phyloP scores from a whole-genome alignment of 2,797 vertebrate genomes.

The Pseudochaenichthys georgianus region DNA sequence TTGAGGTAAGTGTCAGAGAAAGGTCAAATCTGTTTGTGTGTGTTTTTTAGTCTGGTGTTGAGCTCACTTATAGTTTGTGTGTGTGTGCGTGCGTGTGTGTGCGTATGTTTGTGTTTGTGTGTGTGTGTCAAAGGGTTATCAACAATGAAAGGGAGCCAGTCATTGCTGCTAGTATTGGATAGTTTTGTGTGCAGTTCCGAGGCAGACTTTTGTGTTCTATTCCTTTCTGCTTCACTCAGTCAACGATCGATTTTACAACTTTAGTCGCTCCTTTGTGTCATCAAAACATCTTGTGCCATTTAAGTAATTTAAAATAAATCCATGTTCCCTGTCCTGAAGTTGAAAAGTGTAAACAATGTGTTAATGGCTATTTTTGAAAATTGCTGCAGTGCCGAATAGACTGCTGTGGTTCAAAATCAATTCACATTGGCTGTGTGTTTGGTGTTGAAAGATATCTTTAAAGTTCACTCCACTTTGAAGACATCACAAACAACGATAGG shows the following conservation, averaged over 20 bases:
- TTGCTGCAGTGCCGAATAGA: conserved; percentile 56
- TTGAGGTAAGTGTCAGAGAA: conserved; percentile 60
- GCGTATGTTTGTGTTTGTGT: conserved; percentile 1
- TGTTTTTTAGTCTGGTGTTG: conserved; percentile 29
- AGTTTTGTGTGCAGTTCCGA: conserved; percentile 30
- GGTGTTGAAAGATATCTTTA: conserved; percentile 37
- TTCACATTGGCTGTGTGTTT: conserved; percentile 24
- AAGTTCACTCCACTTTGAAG: conserved; percentile 32
- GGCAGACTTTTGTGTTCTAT: conserved; percentile 47
- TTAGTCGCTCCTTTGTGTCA: conserved; percentile 37
- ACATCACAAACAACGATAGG: conserved; percentile 7
- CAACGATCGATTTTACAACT: conserved; percentile 60
- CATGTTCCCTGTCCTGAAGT: conserved; percentile 55
- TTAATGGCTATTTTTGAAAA: conserved; percentile 65
- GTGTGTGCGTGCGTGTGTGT: background rate
- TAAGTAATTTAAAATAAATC: conserved; percentile 65
- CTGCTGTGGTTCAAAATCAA: conserved; percentile 53
- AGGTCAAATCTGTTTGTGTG: conserved; percentile 36
- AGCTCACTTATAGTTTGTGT: background rate
- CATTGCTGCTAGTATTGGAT: conserved; percentile 37
- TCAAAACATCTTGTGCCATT: conserved; percentile 56
- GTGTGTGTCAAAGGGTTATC: conserved; percentile 59
- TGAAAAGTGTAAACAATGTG: conserved; percentile 70
- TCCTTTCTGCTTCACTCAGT: conserved; percentile 44
- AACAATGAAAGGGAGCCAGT: conserved; percentile 45